phyloP scores from a whole-genome alignment of 2,113 vertebrate genomes.

The Tympanuchus pallidicinctus region DNA sequence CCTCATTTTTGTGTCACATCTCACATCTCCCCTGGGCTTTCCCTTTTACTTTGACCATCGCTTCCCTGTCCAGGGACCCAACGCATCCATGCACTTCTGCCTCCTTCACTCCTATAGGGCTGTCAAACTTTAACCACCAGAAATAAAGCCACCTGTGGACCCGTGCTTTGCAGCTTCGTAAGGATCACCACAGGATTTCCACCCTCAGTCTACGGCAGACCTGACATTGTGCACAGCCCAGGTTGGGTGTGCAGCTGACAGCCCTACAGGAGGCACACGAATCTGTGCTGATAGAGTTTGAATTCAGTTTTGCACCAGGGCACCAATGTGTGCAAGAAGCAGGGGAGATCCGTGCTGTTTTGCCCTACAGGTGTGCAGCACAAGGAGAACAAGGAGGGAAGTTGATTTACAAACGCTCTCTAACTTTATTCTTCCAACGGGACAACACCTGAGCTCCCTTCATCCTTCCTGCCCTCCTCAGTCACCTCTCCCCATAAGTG shows the following conservation, averaged over 20 bases:
- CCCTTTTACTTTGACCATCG: background rate
- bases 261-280: background rate
- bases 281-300: too few relatives aligned
- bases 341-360: background rate
- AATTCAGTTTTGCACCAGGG: too few relatives aligned
- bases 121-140: background rate
- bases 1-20: background rate
- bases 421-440: background rate
- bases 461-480: background rate
- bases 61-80: background rate
- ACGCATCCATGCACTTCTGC: background rate
- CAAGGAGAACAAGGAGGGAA: background rate
- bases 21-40: background rate
- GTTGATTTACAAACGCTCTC: background rate
- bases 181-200: background rate
- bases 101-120: background rate
- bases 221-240: background rate
- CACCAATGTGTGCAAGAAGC: background rate
- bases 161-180: background rate
- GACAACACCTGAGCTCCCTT: background rate
- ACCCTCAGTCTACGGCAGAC: background rate
- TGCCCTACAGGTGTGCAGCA: background rate
- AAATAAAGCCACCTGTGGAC: fast-evolving
- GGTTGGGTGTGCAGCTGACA: too few relatives aligned
- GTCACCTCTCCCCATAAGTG: too few relatives aligned